These are phyloP conservation scores for Phthorimaea operculella DNA, from an alignment of 1,140 invertebrate genomes.

Conservation along the genomic window DNA sequence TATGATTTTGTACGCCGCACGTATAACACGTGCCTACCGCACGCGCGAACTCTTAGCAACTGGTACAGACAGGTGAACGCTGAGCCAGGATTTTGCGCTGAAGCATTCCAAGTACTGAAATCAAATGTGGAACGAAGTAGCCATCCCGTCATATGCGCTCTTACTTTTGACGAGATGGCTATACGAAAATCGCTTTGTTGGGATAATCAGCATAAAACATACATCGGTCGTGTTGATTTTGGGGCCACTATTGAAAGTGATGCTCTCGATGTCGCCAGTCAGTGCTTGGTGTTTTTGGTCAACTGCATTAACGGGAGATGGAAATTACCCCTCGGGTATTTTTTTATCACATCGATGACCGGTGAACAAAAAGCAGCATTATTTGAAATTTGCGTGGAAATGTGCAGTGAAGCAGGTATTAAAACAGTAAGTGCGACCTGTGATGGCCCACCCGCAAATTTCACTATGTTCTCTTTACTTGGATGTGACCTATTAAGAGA, in stretches of 20 bases:
- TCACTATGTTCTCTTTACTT: conserved; percentile 6
- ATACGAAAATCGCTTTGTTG: conserved; percentile 27
- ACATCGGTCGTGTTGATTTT: conserved; percentile 19
- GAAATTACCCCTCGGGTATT: conserved; percentile 45
- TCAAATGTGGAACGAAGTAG: conserved; percentile 1
- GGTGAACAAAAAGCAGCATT: conserved; percentile 22
- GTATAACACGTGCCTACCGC: conserved; percentile 13
- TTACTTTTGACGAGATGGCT: conserved; percentile 35
- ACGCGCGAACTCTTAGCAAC: conserved; percentile 14
- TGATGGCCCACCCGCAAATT: conserved; percentile 11
- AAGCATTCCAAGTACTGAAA: conserved; percentile 13
- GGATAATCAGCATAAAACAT: conserved; percentile 20
- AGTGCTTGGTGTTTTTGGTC: conserved; percentile 37
- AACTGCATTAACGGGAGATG: conserved; percentile 29
- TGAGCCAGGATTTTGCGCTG: conserved; percentile 17
- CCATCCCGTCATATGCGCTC: conserved; percentile 14
- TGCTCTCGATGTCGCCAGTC: conserved; percentile 21
- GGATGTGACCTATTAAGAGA: conserved; percentile 6
- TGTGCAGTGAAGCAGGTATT: conserved; percentile 8
- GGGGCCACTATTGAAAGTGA: conserved; percentile 17
- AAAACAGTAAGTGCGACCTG: conserved; percentile 8
- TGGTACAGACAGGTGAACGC: conserved; percentile 16
- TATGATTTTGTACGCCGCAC: conserved; percentile 12
- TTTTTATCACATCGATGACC: conserved; percentile 28
- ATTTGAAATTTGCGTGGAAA: conserved; percentile 13